A percentile compares a stretch with the other conserved stretches of the same genome.
phyloP scores from a whole-genome alignment of 1,140 invertebrate genomes.

The Diabrotica virgifera region DNA sequence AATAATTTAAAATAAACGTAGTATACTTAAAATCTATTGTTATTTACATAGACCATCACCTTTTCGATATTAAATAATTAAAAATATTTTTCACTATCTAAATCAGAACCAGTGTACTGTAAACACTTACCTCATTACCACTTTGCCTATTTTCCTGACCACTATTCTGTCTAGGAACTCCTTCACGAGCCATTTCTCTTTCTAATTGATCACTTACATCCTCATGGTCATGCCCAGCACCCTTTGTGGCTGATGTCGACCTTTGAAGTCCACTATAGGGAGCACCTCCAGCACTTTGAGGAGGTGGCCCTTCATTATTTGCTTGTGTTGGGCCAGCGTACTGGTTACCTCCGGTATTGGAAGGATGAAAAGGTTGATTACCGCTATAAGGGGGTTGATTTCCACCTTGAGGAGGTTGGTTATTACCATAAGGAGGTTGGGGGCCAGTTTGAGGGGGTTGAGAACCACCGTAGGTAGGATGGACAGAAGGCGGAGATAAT shows the following conservation, averaged over 20 bases:
- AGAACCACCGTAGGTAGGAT: slow-evolving; percentile 12
- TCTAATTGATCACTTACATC: slow-evolving; percentile 20
- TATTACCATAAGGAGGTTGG: neutral
- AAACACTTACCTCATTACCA: no score
- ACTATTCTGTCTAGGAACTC: neutral
- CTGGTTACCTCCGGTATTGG: neutral
- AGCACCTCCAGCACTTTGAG: neutral
- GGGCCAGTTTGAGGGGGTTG: slow-evolving; percentile 14
- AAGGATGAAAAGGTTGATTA: neutral
- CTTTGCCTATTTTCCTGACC: neutral
- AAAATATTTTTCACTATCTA: no score
- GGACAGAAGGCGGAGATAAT: slow-evolving; percentile 10
- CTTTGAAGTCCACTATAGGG: neutral
- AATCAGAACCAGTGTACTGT: no score
- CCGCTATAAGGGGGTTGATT: neutral
- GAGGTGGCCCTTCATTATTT: neutral
- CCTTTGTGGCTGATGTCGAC: neutral
- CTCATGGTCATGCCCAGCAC: slow-evolving; percentile 2
- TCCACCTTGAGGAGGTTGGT: neutral
- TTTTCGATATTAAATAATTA: no score
- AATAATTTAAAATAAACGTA: no score
- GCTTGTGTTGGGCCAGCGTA: neutral
- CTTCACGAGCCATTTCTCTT: neutral
- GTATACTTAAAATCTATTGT: no score
- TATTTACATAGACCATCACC: no score